A percentile compares a stretch with the other conserved stretches of the same genome.
Conservation (phyloP, 2,888 invertebrate genomes). For the Pollenia angustigena region DNA sequence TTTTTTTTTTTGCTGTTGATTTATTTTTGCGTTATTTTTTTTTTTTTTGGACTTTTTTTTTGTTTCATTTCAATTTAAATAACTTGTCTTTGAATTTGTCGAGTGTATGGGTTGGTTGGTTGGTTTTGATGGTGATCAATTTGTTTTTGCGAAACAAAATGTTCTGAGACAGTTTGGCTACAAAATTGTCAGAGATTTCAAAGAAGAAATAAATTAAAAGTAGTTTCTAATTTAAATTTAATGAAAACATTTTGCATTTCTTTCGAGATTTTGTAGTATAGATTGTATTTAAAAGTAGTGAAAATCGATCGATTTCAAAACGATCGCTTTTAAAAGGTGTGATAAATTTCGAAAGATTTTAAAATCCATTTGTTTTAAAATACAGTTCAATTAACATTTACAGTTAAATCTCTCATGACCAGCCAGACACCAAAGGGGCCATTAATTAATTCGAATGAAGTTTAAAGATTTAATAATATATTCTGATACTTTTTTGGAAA, state of each 20-base stretch:
- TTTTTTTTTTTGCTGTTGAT: constrained; percentile 19
- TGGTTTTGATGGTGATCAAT: constrained; percentile 20
- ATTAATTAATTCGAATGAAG: too few relatives aligned
- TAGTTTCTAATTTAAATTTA: background rate
- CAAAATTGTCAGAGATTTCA: constrained; percentile 51
- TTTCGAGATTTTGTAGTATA: too few relatives aligned
- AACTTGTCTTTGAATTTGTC: constrained; percentile 61
- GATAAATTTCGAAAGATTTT: too few relatives aligned
- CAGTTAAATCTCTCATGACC: too few relatives aligned
- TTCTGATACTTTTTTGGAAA: too few relatives aligned
- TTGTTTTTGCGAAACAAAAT: constrained; percentile 43
- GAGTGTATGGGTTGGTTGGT: constrained; percentile 27
- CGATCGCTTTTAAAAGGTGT: too few relatives aligned
- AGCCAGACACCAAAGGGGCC: too few relatives aligned
- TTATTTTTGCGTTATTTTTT: constrained; percentile 38
- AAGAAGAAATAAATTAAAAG: constrained; percentile 44
- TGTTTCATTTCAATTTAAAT: constrained; percentile 60
- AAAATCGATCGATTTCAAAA: too few relatives aligned
- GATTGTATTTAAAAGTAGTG: too few relatives aligned
- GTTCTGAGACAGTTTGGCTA: constrained; percentile 67
- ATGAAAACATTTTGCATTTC: background rate
- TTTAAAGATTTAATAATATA: too few relatives aligned
- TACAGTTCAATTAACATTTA: too few relatives aligned
- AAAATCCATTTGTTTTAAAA: too few relatives aligned
- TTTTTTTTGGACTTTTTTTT: constrained; percentile 39